Evolutionary conservation across 2,113 vertebrate species (phyloP), one percentile per base, ranked within the genome.

Genomic region (Gnathonemus echidnorhynchus): DNA sequence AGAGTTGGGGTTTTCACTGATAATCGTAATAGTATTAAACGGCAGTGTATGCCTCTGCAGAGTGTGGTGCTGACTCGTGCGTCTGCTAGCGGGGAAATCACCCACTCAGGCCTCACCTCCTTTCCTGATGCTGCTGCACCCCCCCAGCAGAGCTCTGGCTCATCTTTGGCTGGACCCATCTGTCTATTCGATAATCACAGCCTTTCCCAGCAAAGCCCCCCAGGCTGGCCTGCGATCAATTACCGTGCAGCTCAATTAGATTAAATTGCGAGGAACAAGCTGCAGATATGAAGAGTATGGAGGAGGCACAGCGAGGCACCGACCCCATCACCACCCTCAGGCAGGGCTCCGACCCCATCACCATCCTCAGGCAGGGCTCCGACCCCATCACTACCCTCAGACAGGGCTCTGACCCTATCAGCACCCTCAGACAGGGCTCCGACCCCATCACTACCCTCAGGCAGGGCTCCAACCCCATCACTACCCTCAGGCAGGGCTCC

Each of bases 141-240:
- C 66, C 13, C 11, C 42, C 92, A 49, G 86, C 35, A 90, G 92
- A 56, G 90, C 93, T 48, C 91, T 88, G 89, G 90, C 86, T 92
- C 74, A 93, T 92, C 93, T 94, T 66, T 92, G 92, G 45, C 42
- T 91, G 21, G 91, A 92, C 53, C 92, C 87, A 50, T 90, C 90
- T 94, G 95, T 95, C 94, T 93, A 92, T 91, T 93, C 91, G 92
- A 93, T 95, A 96, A 96, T 95, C 95, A 92, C 91, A 93, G 91
- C 77, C 86, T 91, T 94, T 94, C 92, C 91, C 92, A 91, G 92
- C 52, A 94, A 92, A 94, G 94, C 24, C 89, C 91, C 91, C 90
- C 93, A 92, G 91, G 92, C 49, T 91, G 66, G 91, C 58, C 90
- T 35, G 91, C 91, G 93, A 93, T 95, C 93, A 94, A 91, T 95